Evolutionary conservation across 2,888 invertebrate species (phyloP).

Genomic region (Pterostichus niger): DNA sequence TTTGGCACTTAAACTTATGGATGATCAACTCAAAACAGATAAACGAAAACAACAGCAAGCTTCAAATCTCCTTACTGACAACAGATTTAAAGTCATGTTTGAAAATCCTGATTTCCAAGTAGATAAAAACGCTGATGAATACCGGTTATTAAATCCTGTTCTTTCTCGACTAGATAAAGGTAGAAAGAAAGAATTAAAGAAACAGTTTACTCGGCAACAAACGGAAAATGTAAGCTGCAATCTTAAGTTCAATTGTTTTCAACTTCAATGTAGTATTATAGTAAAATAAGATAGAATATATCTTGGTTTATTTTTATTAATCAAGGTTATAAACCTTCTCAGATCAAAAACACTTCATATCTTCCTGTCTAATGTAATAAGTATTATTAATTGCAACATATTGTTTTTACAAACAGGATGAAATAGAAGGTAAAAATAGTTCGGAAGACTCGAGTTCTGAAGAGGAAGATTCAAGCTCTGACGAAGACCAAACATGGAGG

Average conservation of each 20-base stretch:
- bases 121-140: slow-evolving; percentile 92
- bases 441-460: slow-evolving; percentile 75
- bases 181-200: slow-evolving; percentile 81
- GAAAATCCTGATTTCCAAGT: slow-evolving; percentile 95
- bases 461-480: slow-evolving; percentile 81
- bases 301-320: slow-evolving; percentile 49
- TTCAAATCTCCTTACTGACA: slow-evolving; percentile 87
- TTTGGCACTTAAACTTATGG: slow-evolving; percentile 91
- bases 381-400: background rate
- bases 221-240: slow-evolving; percentile 77
- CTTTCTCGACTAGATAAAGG: slow-evolving; percentile 89
- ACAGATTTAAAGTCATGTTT: slow-evolving; percentile 94
- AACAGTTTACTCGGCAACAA: slow-evolving; percentile 80
- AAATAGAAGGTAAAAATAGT: slow-evolving; percentile 76
- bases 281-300: slow-evolving; percentile 70
- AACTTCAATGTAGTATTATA: slow-evolving; percentile 27
- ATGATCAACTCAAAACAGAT: slow-evolving; percentile 79
- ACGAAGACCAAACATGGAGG: slow-evolving; percentile 89
- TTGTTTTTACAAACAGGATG: slow-evolving; percentile 71
- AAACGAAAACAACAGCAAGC: slow-evolving; percentile 81
- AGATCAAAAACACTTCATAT: background rate
- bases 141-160: slow-evolving; percentile 91
- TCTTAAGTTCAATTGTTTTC: slow-evolving; percentile 51
- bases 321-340: slow-evolving; percentile 43
- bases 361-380: background rate